A percentile compares a stretch with the other conserved stretches of the same genome.
phyloP scores from a whole-genome alignment of 1,140 invertebrate genomes.

The Leptinotarsa defecta region DNA sequence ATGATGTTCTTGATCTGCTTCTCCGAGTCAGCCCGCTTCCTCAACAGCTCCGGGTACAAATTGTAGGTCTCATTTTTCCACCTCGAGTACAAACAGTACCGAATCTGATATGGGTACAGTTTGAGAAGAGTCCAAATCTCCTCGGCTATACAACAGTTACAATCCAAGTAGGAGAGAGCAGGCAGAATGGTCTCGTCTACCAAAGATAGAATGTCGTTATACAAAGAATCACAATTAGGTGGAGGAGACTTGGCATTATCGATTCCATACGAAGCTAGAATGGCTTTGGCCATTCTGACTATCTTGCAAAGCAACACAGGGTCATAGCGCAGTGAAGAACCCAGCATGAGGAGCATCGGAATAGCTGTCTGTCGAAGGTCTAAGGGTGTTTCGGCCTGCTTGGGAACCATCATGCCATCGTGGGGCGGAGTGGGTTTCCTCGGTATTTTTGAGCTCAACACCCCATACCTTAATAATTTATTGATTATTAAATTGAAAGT shows the following conservation, averaged over 20 bases:
- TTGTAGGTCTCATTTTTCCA: conserved; percentile 92
- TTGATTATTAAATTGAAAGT: not conserved
- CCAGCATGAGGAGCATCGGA: conserved; percentile 86
- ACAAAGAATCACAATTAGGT: conserved; percentile 60
- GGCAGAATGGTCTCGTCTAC: conserved; percentile 88
- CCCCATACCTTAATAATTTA: conserved; percentile 64
- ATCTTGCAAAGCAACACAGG: conserved; percentile 80
- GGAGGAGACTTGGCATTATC: conserved; percentile 47
- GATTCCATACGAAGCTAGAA: conserved; percentile 49
- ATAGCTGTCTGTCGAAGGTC: conserved; percentile 79
- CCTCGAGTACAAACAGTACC: conserved; percentile 88
- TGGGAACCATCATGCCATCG: conserved; percentile 65
- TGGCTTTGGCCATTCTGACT: conserved; percentile 66
- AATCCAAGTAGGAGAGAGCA: conserved; percentile 86
- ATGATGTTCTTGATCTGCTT: conserved; percentile 95
- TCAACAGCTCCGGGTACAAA: conserved; percentile 80
- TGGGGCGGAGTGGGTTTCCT: conserved; percentile 63
- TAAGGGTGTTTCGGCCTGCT: conserved; percentile 65
- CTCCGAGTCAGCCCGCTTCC: conserved; percentile 80
- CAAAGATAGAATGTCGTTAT: conserved; percentile 82
- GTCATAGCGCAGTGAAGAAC: conserved; percentile 86
- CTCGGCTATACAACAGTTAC: conserved; percentile 94
- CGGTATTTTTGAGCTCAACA: conserved; percentile 71
- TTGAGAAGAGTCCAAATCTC: conserved; percentile 94
- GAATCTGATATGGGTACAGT: conserved; percentile 85